Evolutionary conservation across 2,797 vertebrate genomes (phyloP).

Genomic region (Ptychadena robeensis): DNA sequence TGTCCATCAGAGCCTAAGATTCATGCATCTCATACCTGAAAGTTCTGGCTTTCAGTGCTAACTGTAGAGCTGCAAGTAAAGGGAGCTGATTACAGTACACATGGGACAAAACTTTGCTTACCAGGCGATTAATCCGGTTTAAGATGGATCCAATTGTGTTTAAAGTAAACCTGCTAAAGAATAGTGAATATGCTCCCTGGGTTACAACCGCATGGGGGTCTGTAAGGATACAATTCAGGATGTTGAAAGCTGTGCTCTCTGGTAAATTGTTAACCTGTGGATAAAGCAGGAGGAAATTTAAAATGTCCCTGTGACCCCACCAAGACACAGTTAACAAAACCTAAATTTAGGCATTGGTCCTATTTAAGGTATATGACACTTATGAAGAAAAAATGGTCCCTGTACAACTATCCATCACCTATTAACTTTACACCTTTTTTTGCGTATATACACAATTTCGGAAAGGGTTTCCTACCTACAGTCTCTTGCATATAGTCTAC

Average conservation of each 20-base stretch:
- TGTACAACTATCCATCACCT: too few relatives aligned
- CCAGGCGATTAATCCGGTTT: neutral
- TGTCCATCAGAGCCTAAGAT: neutral
- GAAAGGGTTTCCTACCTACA: too few relatives aligned
- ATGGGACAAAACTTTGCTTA: neutral
- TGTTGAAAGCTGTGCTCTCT: constrained; percentile 13
- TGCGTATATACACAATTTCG: too few relatives aligned
- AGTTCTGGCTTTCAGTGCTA: neutral
- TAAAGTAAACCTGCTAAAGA: constrained; percentile 52
- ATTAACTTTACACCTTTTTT: too few relatives aligned
- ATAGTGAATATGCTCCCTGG: constrained; percentile 56
- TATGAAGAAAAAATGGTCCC: too few relatives aligned
- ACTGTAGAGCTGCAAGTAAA: neutral
- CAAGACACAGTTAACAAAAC: neutral
- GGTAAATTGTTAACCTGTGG: neutral
- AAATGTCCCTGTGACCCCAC: neutral
- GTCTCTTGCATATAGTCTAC: too few relatives aligned
- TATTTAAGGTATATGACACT: too few relatives aligned
- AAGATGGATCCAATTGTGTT: constrained; percentile 32
- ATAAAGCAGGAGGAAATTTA: neutral
- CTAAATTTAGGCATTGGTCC: too few relatives aligned
- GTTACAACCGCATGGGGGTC: constrained; percentile 3
- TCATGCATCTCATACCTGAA: too few relatives aligned
- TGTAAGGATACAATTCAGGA: constrained; percentile 58
- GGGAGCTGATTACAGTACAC: neutral